Conservation (phyloP, 2,888 invertebrate species). For the Epinotia nisella region DNA sequence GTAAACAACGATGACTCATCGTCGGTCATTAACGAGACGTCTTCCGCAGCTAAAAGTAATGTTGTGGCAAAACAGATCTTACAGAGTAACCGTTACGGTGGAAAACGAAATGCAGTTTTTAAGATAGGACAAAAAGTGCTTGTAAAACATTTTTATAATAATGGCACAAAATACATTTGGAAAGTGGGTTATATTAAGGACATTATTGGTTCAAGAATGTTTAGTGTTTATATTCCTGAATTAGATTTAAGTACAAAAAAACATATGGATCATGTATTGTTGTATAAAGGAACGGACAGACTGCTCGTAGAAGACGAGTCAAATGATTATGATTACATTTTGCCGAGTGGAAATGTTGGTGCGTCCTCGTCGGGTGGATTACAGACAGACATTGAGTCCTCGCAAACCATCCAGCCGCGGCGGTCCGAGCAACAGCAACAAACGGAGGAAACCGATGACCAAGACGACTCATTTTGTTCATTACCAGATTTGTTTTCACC, state of each 20-base stretch:
- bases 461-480: neutral
- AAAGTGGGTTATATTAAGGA: neutral
- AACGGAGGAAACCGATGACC: neutral
- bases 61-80: neutral
- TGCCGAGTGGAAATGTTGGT: neutral
- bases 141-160: neutral
- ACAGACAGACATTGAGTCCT: neutral
- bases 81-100: neutral
- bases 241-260: neutral
- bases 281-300: neutral
- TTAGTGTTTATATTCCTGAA: neutral
- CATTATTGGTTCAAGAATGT: neutral
- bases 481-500: neutral
- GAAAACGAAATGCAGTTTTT: neutral
- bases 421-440: neutral
- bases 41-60: neutral
- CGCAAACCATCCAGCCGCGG: neutral
- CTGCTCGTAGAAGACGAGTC: neutral
- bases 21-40: neutral
- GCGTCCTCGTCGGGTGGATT: neutral
- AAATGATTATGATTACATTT: neutral
- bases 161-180: neutral
- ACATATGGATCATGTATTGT: neutral
- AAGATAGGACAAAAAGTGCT: neutral
- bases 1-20: neutral